phyloP scores from a whole-genome alignment of 2,888 invertebrate species.

The Smittia aterrima region DNA sequence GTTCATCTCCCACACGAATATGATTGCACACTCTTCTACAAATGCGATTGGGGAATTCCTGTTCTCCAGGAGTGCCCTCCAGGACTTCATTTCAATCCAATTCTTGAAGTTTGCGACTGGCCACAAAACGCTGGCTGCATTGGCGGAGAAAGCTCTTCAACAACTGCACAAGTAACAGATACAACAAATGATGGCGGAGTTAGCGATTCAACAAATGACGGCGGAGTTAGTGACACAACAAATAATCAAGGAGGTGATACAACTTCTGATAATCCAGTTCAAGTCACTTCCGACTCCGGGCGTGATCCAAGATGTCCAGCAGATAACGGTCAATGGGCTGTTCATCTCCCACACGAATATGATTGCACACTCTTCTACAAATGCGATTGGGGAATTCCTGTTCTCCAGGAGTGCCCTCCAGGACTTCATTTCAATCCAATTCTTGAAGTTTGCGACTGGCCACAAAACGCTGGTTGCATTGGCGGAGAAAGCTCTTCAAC shows the following conservation, averaged over 20 bases:
- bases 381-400: constrained; percentile 9
- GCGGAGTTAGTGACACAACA: too few relatives aligned
- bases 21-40: background rate
- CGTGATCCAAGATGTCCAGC: background rate
- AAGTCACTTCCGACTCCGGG: background rate
- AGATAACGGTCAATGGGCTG: background rate
- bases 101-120: constrained; percentile 46
- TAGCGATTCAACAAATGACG: too few relatives aligned
- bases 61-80: constrained; percentile 16
- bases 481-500: constrained; percentile 45
- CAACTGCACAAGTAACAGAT: too few relatives aligned
- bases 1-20: background rate
- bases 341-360: background rate
- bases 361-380: background rate
- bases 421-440: constrained; percentile 46
- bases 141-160: constrained; percentile 45
- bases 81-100: constrained; percentile 46
- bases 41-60: constrained; percentile 11
- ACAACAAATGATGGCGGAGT: too few relatives aligned
- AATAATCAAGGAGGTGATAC: too few relatives aligned
- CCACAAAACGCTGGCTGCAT: constrained; percentile 46
- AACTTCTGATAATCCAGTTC: too few relatives aligned
- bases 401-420: constrained; percentile 16
- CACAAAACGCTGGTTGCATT: constrained; percentile 45
- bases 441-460: constrained; percentile 46